Evolutionary conservation across 1,140 invertebrate species (phyloP), one percentile per base, ranked within the genome.

Genomic region (Hyles euphorbiae): DNA sequence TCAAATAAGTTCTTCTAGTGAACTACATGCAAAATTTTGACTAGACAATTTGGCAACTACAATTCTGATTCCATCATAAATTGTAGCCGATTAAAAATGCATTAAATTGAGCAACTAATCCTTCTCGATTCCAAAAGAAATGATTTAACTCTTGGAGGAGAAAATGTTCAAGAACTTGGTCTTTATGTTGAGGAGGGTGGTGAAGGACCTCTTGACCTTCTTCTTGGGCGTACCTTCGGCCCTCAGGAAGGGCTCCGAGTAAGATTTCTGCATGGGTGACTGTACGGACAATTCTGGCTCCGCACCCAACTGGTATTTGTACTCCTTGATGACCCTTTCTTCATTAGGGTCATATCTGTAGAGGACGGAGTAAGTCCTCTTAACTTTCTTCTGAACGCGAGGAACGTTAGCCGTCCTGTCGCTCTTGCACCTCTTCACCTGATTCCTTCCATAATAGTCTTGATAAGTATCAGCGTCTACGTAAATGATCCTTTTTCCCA

Each of bases 111-210:
- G 85, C 85, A 88, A 87, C 68, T 75, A 73, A 75, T 66, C 70
- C 64, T 63, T 63, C 64, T 60, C 67, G 53, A 57, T 57, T 9
- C 57, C 12, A 49, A 55, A 44, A 49, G 12, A n/a, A n/a, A 62
- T 50, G 54, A 34, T 69, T 83, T 84, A 88, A 77, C 80, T 81
- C 65, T 88, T 88, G 1, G 81, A 76, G 5, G 80, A 67, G 67
- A 88, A 87, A 34, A 88, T 86, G 54, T 87, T 88, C 47, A 88
- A 62, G 60, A 88, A 79, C 47, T 88, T 88, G 0, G 85, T 84
- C 63, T 88, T 88, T 56, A 88, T 87, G 61, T 81, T 88, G 34
- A 88, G 60, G 2, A 88, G 67, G 0, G 82, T 86, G 4, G 86
- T 88, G 59, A 88, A 80, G 5, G 85, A 88, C 43, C 85, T 75